A percentile compares a stretch with the other conserved stretches of the same genome.
Evolutionary conservation across 2,888 invertebrate genomes (phyloP).

Genomic region (Rotaria sp.): DNA sequence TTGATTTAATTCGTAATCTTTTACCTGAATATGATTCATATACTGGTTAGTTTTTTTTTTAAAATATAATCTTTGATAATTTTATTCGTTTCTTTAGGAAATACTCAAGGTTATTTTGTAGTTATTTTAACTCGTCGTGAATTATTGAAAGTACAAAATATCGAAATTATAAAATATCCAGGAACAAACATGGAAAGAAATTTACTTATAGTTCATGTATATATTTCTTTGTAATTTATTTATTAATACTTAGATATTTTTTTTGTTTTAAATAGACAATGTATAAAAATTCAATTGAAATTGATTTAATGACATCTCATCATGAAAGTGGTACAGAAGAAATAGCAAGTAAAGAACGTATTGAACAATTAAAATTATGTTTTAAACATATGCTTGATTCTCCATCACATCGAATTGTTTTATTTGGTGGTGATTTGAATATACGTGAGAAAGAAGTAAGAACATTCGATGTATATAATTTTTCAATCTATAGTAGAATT

Average conservation of each 20-base stretch:
- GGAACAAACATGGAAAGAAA: constrained; percentile 59
- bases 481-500: no score
- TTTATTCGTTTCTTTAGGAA: background rate
- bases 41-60: background rate
- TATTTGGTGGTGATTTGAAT: constrained; percentile 63
- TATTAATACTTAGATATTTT: background rate
- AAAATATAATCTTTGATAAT: background rate
- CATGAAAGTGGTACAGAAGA: constrained; percentile 60
- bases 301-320: constrained; percentile 59
- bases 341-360: constrained; percentile 45
- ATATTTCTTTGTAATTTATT: constrained; percentile 38
- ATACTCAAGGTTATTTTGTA: constrained; percentile 56
- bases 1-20: background rate
- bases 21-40: constrained; percentile 4
- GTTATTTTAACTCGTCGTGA: constrained; percentile 56
- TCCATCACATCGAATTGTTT: constrained; percentile 53
- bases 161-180: constrained; percentile 56
- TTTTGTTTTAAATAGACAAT: background rate
- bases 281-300: constrained; percentile 46
- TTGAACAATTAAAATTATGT: constrained; percentile 45
- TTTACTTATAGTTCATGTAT: constrained; percentile 58
- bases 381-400: constrained; percentile 54
- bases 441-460: constrained; percentile 59
- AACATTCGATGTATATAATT: constrained; percentile 36
- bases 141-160: constrained; percentile 53